A percentile compares a stretch with the other conserved stretches of the same genome.
Conservation (phyloP, 2,888 invertebrate species). For the Griposia aprilina region DNA sequence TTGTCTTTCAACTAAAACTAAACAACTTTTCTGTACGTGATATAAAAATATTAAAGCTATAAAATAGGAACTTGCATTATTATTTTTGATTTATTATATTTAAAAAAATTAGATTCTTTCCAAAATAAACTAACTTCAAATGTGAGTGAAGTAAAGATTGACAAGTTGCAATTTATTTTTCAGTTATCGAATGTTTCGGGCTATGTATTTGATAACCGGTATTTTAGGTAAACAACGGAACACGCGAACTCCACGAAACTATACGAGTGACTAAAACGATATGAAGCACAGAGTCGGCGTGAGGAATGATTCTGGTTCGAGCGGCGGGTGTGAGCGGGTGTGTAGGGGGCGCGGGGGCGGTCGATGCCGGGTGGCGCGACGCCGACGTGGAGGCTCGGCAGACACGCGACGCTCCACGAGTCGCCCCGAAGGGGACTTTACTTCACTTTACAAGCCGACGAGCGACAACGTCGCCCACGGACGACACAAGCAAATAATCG, state of each 20-base stretch:
- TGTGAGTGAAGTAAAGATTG: constrained; percentile 58
- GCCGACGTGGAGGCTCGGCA: constrained; percentile 89
- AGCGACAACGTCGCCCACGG: constrained; percentile 28
- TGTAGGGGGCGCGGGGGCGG: constrained; percentile 71
- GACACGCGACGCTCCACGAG: constrained; percentile 87
- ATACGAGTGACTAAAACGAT: constrained; percentile 76
- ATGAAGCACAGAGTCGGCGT: constrained; percentile 72
- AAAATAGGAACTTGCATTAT: constrained; percentile 60
- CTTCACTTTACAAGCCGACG: constrained; percentile 36
- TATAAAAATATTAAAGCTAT: constrained; percentile 60
- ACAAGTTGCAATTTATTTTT: constrained; percentile 60
- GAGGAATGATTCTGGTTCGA: constrained; percentile 78
- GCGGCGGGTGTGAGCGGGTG: constrained; percentile 68
- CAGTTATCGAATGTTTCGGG: constrained; percentile 56
- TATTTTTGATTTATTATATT: constrained; percentile 17
- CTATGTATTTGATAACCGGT: constrained; percentile 60
- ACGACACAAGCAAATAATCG: constrained; percentile 25
- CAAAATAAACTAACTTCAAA: constrained; percentile 56
- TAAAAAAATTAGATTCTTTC: constrained; percentile 11
- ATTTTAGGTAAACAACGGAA: constrained; percentile 59
- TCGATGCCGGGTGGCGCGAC: constrained; percentile 86
- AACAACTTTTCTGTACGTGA: constrained; percentile 43
- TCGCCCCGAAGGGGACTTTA: constrained; percentile 72
- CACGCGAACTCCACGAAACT: constrained; percentile 71
- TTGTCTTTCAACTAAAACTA: constrained; percentile 52